phyloP scores from a whole-genome alignment of 2,797 vertebrate species.

The Mormyrus hasselquistii region DNA sequence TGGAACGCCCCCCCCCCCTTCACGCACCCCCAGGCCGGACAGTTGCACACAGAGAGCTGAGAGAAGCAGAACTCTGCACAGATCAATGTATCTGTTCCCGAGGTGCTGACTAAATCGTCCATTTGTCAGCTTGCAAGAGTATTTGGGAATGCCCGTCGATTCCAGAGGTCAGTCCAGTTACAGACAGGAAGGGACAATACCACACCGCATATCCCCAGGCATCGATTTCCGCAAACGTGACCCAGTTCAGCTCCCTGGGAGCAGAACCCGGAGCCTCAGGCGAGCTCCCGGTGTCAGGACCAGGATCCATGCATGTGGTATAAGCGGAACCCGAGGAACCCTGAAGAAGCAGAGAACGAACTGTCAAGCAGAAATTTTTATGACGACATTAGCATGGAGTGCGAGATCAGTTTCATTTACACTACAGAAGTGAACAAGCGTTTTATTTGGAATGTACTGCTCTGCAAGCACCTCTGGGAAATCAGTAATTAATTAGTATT shows the following conservation, averaged over 20 bases:
- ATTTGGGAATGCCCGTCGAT: background rate
- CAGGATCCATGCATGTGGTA: background rate
- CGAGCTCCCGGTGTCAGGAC: background rate
- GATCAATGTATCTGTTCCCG: background rate
- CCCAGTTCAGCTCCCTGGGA: background rate
- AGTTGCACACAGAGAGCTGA: background rate
- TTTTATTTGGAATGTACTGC: background rate
- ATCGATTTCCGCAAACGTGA: background rate
- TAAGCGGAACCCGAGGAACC: background rate
- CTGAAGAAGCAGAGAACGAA: background rate
- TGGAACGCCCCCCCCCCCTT: background rate
- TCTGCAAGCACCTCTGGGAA: background rate
- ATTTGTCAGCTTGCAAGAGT: background rate
- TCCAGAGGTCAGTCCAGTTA: background rate
- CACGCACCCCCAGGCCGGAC: background rate
- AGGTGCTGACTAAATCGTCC: background rate
- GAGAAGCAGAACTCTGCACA: background rate
- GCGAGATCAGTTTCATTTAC: background rate
- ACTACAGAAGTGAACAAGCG: background rate
- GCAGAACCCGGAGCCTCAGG: background rate
- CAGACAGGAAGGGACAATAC: background rate
- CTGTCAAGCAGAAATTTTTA: background rate
- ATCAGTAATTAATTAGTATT: slow-evolving; percentile 1
- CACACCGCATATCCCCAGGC: background rate
- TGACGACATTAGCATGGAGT: background rate